Evolutionary conservation across 2,888 invertebrate genomes (phyloP), one percentile per base, ranked within the genome.

Genomic region (Brenthis hecate): DNA sequence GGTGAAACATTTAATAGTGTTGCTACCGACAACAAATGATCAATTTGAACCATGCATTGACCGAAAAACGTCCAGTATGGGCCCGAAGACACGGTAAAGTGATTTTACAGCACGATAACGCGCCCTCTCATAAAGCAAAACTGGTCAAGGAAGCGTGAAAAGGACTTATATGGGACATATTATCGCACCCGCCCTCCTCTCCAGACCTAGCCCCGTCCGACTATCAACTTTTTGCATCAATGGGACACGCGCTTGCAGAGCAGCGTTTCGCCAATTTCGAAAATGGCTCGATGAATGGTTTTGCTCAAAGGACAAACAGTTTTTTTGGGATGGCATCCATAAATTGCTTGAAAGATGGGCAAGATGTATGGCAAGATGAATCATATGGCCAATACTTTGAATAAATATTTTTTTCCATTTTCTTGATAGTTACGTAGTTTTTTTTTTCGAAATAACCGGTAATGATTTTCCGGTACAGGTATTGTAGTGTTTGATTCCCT

Each of bases 1-100:
- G 23, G 23, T 23, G 23, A 3, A 23, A 23, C 23, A 23, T 2
- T 23, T 23, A 66, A 50, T 50, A 60, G n/a, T 13, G 50, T n/a
- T 50, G 57, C 60, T 71, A 71, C 57, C 68, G 67, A 73, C 61
- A 50, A 60, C 73, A 73, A 71, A 70, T 72, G 51, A 72, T 72
- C 62, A 32, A 69, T 60, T 73, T 71, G 71, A 72, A 63, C 53
- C 63, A 62, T 56, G 65, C 68, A 13, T 43, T 74, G 36, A 51
- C 28, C 14, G 66, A 70, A 70, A 72, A 75, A 72, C 72, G 72
- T 13, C 64, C 72, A 16, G 66, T 72, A 65, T 72, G 66, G 65
- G 51, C 65, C 13, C 13, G 13, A 13, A 72, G 72, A 66, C 71
- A 72, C 28, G 71, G 69, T 16, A 70, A 74, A 68, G 57, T 73